phyloP scores from a whole-genome alignment of 1,140 invertebrate species.

The Zelostemma sp. region DNA sequence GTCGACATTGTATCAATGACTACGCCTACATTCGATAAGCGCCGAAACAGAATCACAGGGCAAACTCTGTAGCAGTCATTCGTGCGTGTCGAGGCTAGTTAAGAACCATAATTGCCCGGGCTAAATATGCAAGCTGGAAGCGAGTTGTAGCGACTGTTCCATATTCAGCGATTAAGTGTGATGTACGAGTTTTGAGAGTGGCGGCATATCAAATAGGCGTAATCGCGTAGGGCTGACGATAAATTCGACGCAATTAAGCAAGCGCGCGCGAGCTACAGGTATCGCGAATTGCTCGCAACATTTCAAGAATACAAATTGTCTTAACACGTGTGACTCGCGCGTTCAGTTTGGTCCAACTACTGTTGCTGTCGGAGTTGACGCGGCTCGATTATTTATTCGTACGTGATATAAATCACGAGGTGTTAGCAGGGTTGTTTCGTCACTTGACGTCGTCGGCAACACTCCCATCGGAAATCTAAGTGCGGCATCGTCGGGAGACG shows the following conservation, averaged over 20 bases:
- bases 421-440: conserved; percentile 20
- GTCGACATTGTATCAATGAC: too few relatives aligned
- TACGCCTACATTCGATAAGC: background rate
- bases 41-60: background rate
- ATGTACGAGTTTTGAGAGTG: conserved; percentile 66
- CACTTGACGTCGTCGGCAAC: conserved; percentile 20
- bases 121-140: conserved; percentile 60
- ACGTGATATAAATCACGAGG: conserved; percentile 19
- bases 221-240: conserved; percentile 55
- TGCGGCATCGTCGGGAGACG: conserved; percentile 17
- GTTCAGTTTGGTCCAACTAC: conserved; percentile 1
- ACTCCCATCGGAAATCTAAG: conserved; percentile 9
- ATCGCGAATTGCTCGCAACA: conserved; percentile 22
- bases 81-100: conserved; percentile 60
- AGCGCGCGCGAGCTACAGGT: conserved; percentile 24
- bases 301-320: conserved; percentile 42
- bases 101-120: conserved; percentile 56
- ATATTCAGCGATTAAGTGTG: conserved; percentile 68
- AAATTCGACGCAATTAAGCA: conserved; percentile 61
- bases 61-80: conserved; percentile 17
- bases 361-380: conserved; percentile 32
- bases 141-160: conserved; percentile 54
- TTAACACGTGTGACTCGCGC: conserved; percentile 6
- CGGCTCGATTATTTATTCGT: conserved; percentile 11
- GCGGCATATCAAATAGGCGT: conserved; percentile 65